Conservation (phyloP, 2,888 invertebrate genomes). For the Idaea straminata region DNA sequence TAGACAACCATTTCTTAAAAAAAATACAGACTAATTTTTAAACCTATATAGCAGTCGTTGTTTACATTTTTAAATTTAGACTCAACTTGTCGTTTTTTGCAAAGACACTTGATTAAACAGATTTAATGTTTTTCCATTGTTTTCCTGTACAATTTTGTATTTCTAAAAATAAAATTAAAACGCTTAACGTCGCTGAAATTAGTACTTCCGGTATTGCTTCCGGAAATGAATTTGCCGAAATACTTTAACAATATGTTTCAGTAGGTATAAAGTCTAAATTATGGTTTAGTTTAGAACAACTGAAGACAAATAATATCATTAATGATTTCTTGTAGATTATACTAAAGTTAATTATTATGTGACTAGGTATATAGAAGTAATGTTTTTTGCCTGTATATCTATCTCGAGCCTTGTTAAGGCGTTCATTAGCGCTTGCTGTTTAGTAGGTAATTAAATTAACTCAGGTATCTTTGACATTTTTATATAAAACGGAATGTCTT, state of each 20-base stretch:
- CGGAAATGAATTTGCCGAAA: not conserved
- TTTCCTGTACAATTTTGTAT: not conserved
- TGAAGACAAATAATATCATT: too few relatives aligned
- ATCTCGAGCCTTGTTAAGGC: not conserved
- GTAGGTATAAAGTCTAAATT: not conserved
- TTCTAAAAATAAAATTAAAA: not conserved
- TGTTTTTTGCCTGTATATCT: not conserved
- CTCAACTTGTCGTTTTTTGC: not conserved
- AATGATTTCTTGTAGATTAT: too few relatives aligned
- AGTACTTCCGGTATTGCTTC: not conserved
- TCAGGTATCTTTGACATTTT: constrained; percentile 29
- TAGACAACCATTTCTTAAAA: not conserved
- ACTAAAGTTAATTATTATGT: too few relatives aligned
- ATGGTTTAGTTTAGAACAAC: not conserved
- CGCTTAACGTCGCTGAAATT: not conserved
- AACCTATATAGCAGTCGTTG: not conserved
- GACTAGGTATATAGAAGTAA: too few relatives aligned
- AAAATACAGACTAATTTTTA: not conserved
- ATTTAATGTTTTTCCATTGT: not conserved
- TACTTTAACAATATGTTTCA: not conserved
- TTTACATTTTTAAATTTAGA: not conserved
- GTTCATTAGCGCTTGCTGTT: constrained; percentile 8
- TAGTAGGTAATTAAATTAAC: constrained; percentile 21
- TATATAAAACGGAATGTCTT: constrained; percentile 32
- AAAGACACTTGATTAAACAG: not conserved